phyloP scores from a whole-genome alignment of 64 coral and sea anemone species.

The Pocillopora verrucosa region DNA sequence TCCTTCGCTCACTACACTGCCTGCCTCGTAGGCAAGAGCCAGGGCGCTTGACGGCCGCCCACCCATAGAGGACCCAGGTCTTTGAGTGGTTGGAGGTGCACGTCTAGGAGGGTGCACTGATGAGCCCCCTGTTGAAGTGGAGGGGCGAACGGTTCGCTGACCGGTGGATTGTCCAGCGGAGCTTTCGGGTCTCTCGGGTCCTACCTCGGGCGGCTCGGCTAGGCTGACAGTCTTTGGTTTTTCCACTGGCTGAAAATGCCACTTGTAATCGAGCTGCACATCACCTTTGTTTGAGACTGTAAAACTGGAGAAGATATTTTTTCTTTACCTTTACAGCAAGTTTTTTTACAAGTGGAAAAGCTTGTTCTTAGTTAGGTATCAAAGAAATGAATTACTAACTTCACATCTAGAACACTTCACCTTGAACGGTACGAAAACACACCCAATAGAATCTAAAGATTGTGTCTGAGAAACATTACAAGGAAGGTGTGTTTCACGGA shows the following conservation, averaged over 20 bases:
- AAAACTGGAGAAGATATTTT: slow-evolving; percentile 41
- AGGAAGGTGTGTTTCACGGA: background rate
- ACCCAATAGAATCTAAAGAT: too few relatives aligned
- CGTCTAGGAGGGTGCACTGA: slow-evolving; percentile 18
- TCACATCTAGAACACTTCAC: too few relatives aligned
- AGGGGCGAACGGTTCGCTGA: slow-evolving; percentile 69
- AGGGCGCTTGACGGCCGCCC: slow-evolving; percentile 77
- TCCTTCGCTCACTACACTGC: slow-evolving; percentile 78
- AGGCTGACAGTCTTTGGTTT: slow-evolving; percentile 49
- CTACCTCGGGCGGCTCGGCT: slow-evolving; percentile 14
- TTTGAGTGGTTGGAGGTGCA: background rate
- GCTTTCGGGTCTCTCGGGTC: slow-evolving; percentile 24
- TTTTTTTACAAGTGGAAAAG: too few relatives aligned
- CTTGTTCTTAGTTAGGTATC: too few relatives aligned
- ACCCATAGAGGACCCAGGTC: slow-evolving; percentile 47
- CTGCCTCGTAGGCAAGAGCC: slow-evolving; percentile 83
- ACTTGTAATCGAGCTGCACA: slow-evolving; percentile 79
- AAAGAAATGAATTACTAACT: too few relatives aligned
- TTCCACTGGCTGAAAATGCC: slow-evolving; percentile 56
- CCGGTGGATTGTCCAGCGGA: slow-evolving; percentile 54
- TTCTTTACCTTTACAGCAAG: too few relatives aligned
- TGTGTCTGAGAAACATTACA: background rate
- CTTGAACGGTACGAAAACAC: too few relatives aligned
- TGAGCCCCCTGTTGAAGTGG: slow-evolving; percentile 61
- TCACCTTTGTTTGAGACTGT: slow-evolving; percentile 81